Base-by-base conservation (phyloP, 2,113 vertebrate genomes). In the Egretta garzetta region DNA sequence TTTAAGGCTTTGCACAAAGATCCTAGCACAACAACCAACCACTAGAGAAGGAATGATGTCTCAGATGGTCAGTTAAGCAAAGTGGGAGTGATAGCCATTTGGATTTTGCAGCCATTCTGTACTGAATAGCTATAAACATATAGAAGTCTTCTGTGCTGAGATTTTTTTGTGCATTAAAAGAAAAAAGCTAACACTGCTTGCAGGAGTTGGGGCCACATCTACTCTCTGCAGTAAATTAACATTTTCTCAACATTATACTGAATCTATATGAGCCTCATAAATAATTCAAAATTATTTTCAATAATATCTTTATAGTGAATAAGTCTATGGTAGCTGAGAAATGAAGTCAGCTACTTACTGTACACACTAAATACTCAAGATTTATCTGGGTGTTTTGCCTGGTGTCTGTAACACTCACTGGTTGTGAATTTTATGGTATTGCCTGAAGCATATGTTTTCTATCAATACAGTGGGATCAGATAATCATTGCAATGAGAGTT, bases 401-500 rank as follows among this genome's bases (percentile, higher is more conserved):
- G 37, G 74, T 92, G 71, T 55, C 86, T 87, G 70, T 95, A 91
- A 96, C 94, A 81, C 49, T 86, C 59, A 53, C 27, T 79, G 55
- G 28, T 74, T 86, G 52, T 79, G 90, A 96, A 94, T 92, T 94
- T 92, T 87, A 84, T 66, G 56, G 66, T 64, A 45, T 49, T 95
- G 49, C 73, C 80, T 64, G 21, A 81, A 89, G 60, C 76, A 79
- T 58, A 55, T 77, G 92, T 74, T 95, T 95, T 73, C 35, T 89
- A 87, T 94, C 80, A 84, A 91, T 96, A 89, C 56, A 87, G 60
- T 79, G 12, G 24, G 53, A 96, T 92, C 80, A 84, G 68, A 79
- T 79, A 92, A 87, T 93, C 64, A 81, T 64, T 94, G 47, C 41
- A 86, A 83, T 32, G 73, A 79, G 73, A 59, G 20, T 70, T 82